These are phyloP conservation scores for Lepidurus apus DNA, from an alignment of 1,140 invertebrate genomes.

Conservation along the genomic window DNA sequence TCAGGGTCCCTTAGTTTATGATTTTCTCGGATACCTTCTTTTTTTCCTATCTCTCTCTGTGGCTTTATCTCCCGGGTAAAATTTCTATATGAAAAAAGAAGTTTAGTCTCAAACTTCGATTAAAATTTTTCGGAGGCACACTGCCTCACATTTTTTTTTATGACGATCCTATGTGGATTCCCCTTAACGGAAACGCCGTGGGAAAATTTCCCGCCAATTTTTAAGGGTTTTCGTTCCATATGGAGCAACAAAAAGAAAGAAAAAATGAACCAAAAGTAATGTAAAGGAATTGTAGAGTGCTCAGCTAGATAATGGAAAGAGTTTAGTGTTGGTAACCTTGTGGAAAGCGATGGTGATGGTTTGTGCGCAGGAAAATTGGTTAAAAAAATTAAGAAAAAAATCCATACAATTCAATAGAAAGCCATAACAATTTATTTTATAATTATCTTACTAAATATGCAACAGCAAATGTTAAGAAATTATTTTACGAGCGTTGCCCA, in stretches of 20 bases:
- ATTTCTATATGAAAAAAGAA: background rate
- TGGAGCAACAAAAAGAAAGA: background rate
- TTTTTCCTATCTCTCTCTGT: background rate
- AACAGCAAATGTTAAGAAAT: too few relatives aligned
- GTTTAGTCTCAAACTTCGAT: background rate
- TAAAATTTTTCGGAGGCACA: conserved; percentile 15
- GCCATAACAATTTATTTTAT: too few relatives aligned
- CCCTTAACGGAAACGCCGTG: background rate
- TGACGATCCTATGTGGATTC: background rate
- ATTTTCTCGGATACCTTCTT: conserved; percentile 14
- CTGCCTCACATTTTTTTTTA: conserved; percentile 11
- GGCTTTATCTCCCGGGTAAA: background rate
- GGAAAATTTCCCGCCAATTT: background rate
- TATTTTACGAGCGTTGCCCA: too few relatives aligned
- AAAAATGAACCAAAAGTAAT: too few relatives aligned
- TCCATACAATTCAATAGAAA: too few relatives aligned
- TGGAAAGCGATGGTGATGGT: too few relatives aligned
- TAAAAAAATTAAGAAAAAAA: too few relatives aligned
- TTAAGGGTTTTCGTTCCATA: background rate
- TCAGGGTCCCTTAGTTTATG: conserved; percentile 19
- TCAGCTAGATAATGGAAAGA: too few relatives aligned
- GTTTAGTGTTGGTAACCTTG: too few relatives aligned
- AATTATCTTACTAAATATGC: too few relatives aligned
- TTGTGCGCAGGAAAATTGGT: too few relatives aligned
- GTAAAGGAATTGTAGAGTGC: too few relatives aligned